A percentile compares a stretch with the other conserved stretches of the same genome.
Conservation (phyloP, 2,888 invertebrate genomes). For the Trypoxylon attenuatum region DNA sequence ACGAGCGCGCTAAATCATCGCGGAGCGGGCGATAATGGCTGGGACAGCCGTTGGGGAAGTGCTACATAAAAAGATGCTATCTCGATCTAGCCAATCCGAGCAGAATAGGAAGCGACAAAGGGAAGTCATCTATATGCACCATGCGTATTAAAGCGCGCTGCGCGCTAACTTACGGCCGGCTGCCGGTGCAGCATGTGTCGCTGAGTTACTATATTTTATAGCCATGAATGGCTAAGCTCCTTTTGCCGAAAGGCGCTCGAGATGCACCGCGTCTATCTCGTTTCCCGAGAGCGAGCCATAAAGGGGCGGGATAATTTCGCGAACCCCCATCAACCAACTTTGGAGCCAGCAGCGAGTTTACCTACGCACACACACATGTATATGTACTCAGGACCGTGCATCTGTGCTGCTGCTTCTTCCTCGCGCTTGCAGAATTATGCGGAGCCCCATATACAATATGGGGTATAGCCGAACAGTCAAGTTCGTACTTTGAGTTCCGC, state of each 20-base stretch:
- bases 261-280: slow-evolving; percentile 41
- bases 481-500: slow-evolving; percentile 3
- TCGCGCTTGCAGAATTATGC: slow-evolving; percentile 30
- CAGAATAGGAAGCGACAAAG: slow-evolving; percentile 5
- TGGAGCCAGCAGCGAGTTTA: slow-evolving; percentile 15
- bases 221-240: slow-evolving; percentile 52
- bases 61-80: slow-evolving; percentile 6
- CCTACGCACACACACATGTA: too few species aligned
- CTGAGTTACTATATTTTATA: slow-evolving; percentile 45
- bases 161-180: slow-evolving; percentile 7
- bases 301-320: slow-evolving; percentile 47
- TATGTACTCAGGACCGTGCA: too few species aligned
- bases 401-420: slow-evolving; percentile 42
- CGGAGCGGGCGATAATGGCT: not conserved
- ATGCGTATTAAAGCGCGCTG: not conserved
- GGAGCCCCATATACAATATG: slow-evolving; percentile 27
- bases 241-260: slow-evolving; percentile 23
- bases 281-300: slow-evolving; percentile 22
- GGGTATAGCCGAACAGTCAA: too few species aligned
- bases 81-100: slow-evolving; percentile 3
- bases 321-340: slow-evolving; percentile 39
- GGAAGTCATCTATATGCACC: slow-evolving; percentile 19
- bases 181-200: slow-evolving; percentile 41
- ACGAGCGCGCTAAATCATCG: slow-evolving; percentile 4
- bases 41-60: not conserved